Evolutionary conservation across 2,888 invertebrate genomes (phyloP).

Genomic region (Apamea epomidion): DNA sequence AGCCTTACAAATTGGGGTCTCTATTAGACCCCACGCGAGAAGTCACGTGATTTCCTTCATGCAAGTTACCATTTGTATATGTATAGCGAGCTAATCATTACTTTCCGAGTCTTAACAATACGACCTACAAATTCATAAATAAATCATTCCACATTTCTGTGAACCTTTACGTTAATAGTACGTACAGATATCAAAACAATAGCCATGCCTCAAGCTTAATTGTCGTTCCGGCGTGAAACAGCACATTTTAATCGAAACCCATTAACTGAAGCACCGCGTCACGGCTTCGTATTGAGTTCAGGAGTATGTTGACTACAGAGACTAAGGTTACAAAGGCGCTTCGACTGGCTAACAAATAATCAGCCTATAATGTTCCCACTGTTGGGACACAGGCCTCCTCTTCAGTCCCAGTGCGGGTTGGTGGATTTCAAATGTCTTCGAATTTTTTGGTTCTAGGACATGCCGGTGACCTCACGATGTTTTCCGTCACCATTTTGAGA

Average conservation of each 20-base stretch:
- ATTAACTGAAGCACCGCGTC: slow-evolving; percentile 66
- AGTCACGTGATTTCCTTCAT: background rate
- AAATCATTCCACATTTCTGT: slow-evolving; percentile 4
- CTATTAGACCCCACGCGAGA: background rate
- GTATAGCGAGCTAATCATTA: background rate
- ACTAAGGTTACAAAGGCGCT: background rate
- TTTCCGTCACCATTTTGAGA: too few relatives aligned
- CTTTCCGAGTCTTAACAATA: background rate
- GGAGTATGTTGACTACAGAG: slow-evolving; percentile 39
- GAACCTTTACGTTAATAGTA: background rate
- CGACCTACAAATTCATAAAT: background rate
- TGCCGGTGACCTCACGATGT: too few relatives aligned
- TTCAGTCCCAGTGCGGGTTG: too few relatives aligned
- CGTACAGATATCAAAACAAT: slow-evolving; percentile 25
- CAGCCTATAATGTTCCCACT: too few relatives aligned
- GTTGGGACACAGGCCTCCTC: too few relatives aligned
- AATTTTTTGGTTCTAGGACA: too few relatives aligned
- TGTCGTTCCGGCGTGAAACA: slow-evolving; percentile 58
- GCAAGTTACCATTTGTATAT: background rate
- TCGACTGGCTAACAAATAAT: too few relatives aligned
- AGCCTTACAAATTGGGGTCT: background rate
- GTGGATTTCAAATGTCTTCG: too few relatives aligned
- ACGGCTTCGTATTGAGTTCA: slow-evolving; percentile 54
- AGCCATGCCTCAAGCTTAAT: slow-evolving; percentile 40
- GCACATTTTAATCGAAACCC: slow-evolving; percentile 64